Evolutionary conservation across 2,888 invertebrate genomes (phyloP), one percentile per base, ranked within the genome.

Genomic region (Acanthopleura granulata): DNA sequence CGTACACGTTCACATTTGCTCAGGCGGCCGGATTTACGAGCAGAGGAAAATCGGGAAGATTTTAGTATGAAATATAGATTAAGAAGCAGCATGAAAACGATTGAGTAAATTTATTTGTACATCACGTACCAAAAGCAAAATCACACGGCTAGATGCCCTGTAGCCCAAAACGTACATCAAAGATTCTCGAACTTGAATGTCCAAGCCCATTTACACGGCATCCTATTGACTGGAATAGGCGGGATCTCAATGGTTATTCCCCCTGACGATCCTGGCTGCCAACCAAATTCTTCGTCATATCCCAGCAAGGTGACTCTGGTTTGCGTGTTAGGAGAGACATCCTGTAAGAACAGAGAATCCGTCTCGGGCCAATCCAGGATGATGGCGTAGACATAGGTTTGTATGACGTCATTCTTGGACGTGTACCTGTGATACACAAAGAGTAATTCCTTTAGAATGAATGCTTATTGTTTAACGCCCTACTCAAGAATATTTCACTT

Each of bases 341-440:
- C 89, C 79, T 91, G 91, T n/a, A 94, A 89, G 25, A 89, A 81
- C 15, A 95, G 88, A 27, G 91, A 85, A 76, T 92, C 92, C 69
- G 92, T 89, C 30, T 89, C 86, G 0, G 95, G 95, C 95, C 96
- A 96, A 0, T 92, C 88, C 61, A 96, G 90, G 27, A 94, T 90
- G 72, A 93, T 93, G 0, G 94, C 95, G 88, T 94, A 96, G 22
- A 95, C 91, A 30, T 74, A 74, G 73, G 72, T 76, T 12, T 80
- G 80, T 11, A 73, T 62, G 15, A 76, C 57, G 15, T 73, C 71
- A n/a, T 75, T 77, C 62, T 77, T 78, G 72, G 77, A 78, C 25
- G 85, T 85, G 75, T 84, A 85, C 85, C 85, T 84, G 74, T 22
- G 12, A 57, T 18, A 57, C 40, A 57, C 57, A 57, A 1, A 57